Base-by-base conservation (phyloP, 2,797 vertebrate species). In the Cyprinodon diabolis region DNA sequence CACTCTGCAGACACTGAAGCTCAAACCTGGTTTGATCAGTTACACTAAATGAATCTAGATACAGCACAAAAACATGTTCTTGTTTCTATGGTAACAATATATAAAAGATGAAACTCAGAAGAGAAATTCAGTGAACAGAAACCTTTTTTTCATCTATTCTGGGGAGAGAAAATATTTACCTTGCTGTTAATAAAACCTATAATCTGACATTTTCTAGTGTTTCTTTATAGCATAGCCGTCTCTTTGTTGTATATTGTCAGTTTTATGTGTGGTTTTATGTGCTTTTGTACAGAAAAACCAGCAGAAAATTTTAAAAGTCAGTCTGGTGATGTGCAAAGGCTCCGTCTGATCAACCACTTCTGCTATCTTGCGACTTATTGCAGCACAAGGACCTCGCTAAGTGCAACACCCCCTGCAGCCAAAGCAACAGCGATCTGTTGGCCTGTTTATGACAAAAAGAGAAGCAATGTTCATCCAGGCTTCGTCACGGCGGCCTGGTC, bases 351-450 rank as follows among this genome's bases (percentile, higher is more conserved):
- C 35, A 55, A 60, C 21, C 45, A n/a, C 12, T 21, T 76, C 37
- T 43, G 45, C 37, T 71, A 43, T 56, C 6, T 70, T 79, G 40
- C 65, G 25, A 55, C 71, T 77, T 66, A 74, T 71, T 73, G 72
- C 60, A 45, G 52, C 62, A 75, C 55, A 80, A 11, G 17, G 25
- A 78, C 72, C 73, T 62, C 72, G 11, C 13, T 23, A 62, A 43
- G 35, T 56, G 37, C 58, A 35, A 72, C 66, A 4, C 12, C 45
- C 48, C 4, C 25, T 8, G 45, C 11, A 77, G 19, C 25, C 11
- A 66, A 15, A 71, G 37, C 51, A 71, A 37, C 52, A 35, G 57
- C 0, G 49, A 30, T 57, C 69, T 72, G 45, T 51, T 19, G 51
- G 47, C 11, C 48, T 21, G n/a, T 43, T 86, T 67, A 63, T 79